A percentile compares a stretch with the other conserved stretches of the same genome.
phyloP scores from a whole-genome alignment of 2,888 invertebrate genomes.

The Eupeodes latifasciatus region DNA sequence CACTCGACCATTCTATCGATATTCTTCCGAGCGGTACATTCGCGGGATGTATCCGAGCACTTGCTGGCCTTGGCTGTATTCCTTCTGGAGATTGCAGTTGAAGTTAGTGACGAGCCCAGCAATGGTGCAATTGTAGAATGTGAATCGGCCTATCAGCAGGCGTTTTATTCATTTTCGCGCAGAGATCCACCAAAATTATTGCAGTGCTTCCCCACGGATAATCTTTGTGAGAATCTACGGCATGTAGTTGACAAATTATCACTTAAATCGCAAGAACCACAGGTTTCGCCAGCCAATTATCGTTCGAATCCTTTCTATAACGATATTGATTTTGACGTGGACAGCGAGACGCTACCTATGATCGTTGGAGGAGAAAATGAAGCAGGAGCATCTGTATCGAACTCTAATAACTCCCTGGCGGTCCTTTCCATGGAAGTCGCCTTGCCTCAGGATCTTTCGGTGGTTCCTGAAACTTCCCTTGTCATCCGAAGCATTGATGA shows the following conservation, averaged over 20 bases:
- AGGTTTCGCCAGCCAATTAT: constrained; percentile 86
- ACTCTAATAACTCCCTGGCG: constrained; percentile 79
- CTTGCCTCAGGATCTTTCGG: constrained; percentile 84
- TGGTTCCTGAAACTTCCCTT: constrained; percentile 83
- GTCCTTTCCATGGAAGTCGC: constrained; percentile 84
- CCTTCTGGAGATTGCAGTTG: constrained; percentile 93
- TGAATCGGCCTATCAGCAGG: constrained; percentile 78
- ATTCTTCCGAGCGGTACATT: constrained; percentile 92
- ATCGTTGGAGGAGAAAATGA: constrained; percentile 81
- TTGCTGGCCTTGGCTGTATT: constrained; percentile 94
- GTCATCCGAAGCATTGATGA: constrained; percentile 82
- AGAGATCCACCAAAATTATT: constrained; percentile 83
- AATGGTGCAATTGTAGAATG: constrained; percentile 81
- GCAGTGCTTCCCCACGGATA: constrained; percentile 90
- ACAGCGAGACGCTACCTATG: constrained; percentile 85
- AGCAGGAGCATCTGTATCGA: constrained; percentile 78
- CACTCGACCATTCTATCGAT: constrained; percentile 89
- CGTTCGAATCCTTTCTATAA: constrained; percentile 87
- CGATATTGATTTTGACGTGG: constrained; percentile 91
- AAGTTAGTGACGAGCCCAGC: constrained; percentile 76
- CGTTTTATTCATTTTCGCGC: constrained; percentile 79
- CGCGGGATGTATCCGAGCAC: constrained; percentile 92
- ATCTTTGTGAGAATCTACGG: constrained; percentile 90
- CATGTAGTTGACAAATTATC: constrained; percentile 88
- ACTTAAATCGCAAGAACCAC: constrained; percentile 86